Percentiles rank a stretch among this genome's conserved stretches.
Conservation (phyloP, 2,888 invertebrate genomes). For the Epirrhoe tristata region DNA sequence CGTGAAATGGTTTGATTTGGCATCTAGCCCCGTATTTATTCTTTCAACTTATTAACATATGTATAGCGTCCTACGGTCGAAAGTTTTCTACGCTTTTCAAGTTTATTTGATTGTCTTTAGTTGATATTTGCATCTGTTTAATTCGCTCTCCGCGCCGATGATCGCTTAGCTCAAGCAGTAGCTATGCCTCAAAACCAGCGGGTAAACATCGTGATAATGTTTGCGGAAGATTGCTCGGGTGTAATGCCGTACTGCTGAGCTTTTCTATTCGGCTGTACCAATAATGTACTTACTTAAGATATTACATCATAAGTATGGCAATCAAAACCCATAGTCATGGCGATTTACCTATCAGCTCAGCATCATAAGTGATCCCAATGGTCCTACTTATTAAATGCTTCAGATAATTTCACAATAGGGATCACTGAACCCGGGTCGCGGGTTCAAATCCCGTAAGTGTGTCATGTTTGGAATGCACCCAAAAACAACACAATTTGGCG, state of each 20-base stretch:
- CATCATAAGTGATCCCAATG: not conserved
- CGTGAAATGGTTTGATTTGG: no score
- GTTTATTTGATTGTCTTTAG: no score
- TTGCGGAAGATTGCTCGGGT: conserved; percentile 15
- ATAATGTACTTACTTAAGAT: not conserved
- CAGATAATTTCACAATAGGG: no score
- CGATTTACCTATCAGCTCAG: not conserved
- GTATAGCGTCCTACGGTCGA: no score
- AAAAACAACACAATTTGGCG: no score
- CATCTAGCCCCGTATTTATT: no score
- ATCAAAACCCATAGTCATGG: not conserved
- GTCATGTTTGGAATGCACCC: no score
- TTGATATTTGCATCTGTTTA: not conserved
- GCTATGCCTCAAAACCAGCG: not conserved
- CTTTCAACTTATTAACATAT: no score
- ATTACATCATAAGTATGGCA: not conserved
- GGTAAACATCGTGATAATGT: conserved; percentile 5
- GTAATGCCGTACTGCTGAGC: not conserved
- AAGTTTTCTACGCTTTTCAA: no score
- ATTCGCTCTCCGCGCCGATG: conserved; percentile 7
- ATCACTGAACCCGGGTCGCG: no score
- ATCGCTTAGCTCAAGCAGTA: conserved; percentile 13
- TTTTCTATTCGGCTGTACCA: conserved; percentile 8
- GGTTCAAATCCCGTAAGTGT: no score
- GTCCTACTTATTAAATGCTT: no score